Evolutionary conservation across 2,797 vertebrate genomes (phyloP).

Genomic region (Acanthis flammea): DNA sequence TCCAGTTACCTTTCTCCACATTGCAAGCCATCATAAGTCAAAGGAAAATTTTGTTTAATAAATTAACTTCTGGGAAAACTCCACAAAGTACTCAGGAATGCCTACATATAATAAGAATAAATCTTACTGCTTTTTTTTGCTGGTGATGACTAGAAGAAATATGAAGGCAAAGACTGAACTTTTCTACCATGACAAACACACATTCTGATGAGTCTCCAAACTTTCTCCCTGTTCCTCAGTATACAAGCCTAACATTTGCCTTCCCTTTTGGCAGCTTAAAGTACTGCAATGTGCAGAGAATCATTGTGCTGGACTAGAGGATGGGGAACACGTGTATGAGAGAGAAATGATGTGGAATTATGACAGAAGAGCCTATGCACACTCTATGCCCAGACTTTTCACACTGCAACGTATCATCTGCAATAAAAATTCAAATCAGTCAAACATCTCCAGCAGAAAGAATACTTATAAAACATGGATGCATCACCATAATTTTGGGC

Average conservation of each 20-base stretch:
- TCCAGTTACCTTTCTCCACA: constrained; percentile 23
- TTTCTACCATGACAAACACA: not conserved
- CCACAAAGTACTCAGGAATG: not conserved
- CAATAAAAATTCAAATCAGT: constrained; percentile 76
- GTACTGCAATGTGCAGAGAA: not conserved
- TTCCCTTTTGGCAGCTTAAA: constrained; percentile 7
- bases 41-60: constrained; percentile 49
- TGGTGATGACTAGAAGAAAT: constrained; percentile 52
- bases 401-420: constrained; percentile 45
- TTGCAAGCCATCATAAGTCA: constrained; percentile 42
- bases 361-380: constrained; percentile 20
- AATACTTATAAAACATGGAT: constrained; percentile 68
- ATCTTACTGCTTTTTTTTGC: constrained; percentile 14
- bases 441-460: constrained; percentile 63
- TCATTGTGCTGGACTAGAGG: not conserved
- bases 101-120: constrained; percentile 21
- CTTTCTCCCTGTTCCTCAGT: not conserved
- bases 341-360: constrained; percentile 35
- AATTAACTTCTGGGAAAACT: constrained; percentile 50
- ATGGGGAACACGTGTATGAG: not conserved
- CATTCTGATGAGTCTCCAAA: constrained; percentile 6
- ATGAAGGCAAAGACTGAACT: not conserved
- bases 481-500: constrained; percentile 68
- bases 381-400: constrained; percentile 54
- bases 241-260: not conserved